A percentile compares a stretch with the other conserved stretches of the same genome.
These are phyloP conservation scores for Varecia variegata DNA, from an alignment of 2,797 vertebrate species.

Conservation along the genomic window DNA sequence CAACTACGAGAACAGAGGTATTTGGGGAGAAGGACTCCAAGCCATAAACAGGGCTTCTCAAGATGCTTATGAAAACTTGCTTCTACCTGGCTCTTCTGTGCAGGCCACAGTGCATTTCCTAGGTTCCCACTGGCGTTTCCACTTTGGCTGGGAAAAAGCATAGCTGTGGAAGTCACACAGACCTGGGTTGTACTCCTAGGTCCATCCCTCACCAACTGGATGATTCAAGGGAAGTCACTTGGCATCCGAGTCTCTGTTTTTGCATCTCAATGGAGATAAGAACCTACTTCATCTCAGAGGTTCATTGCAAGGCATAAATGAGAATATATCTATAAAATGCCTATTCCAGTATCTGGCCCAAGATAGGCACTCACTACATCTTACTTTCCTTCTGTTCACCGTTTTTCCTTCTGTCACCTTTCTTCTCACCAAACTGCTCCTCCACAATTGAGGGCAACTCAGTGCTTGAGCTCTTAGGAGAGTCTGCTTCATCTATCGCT, in stretches of 20 bases:
- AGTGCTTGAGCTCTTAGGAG: neutral
- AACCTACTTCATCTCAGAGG: neutral
- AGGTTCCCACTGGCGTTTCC: neutral
- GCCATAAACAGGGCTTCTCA: neutral
- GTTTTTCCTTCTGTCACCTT: neutral
- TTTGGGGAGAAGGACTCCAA: neutral
- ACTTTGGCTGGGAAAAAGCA: neutral
- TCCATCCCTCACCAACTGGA: neutral
- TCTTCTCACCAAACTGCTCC: neutral
- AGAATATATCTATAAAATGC: neutral
- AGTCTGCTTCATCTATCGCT: neutral
- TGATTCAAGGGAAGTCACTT: neutral
- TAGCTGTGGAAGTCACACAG: neutral
- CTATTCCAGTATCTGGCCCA: neutral
- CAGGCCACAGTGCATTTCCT: fast-evolving
- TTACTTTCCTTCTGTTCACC: neutral
- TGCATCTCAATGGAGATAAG: neutral
- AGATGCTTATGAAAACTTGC: neutral
- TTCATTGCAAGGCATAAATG: neutral
- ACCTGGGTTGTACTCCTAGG: neutral
- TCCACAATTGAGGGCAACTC: neutral
- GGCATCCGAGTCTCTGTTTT: neutral
- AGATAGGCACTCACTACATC: neutral
- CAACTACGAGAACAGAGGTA: neutral
- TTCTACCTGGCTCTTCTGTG: neutral